A percentile compares a stretch with the other conserved stretches of the same genome.
phyloP scores from a whole-genome alignment of 2,888 invertebrate genomes.

The Cynaeus angustus region DNA sequence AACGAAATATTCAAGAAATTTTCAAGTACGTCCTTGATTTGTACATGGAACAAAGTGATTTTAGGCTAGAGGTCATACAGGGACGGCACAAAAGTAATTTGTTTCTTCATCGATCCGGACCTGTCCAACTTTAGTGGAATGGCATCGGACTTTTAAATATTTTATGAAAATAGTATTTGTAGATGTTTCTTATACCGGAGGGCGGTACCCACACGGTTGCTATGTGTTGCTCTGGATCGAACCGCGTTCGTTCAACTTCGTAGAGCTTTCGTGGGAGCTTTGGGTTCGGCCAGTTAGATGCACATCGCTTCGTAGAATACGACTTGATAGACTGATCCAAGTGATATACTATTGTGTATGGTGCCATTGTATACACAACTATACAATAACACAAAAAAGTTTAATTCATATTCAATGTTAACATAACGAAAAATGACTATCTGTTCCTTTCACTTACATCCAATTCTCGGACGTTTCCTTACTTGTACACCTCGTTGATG shows the following conservation, averaged over 20 bases:
- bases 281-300: constrained; percentile 62
- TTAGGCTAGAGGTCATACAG: constrained; percentile 13
- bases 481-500: constrained; percentile 7
- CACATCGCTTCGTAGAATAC: constrained; percentile 52
- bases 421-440: constrained; percentile 9
- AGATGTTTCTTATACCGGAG: constrained; percentile 53
- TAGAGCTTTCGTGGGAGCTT: constrained; percentile 61
- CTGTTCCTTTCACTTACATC: constrained; percentile 11
- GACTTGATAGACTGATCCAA: constrained; percentile 48
- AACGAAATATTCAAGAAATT: too few relatives aligned
- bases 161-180: constrained; percentile 48
- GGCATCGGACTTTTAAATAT: constrained; percentile 43
- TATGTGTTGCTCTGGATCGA: constrained; percentile 71
- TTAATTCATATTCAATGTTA: neutral
- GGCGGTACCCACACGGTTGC: constrained; percentile 66
- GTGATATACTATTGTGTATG: constrained; percentile 43
- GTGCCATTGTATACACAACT: constrained; percentile 21
- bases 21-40: too few relatives aligned
- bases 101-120: constrained; percentile 31
- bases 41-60: too few relatives aligned
- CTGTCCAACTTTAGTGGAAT: constrained; percentile 27
- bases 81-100: constrained; percentile 19
- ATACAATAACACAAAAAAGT: constrained; percentile 31
- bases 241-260: constrained; percentile 65
- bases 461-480: neutral